These are phyloP conservation scores for Eira barbara DNA, from an alignment of 2,113 vertebrate genomes.

Conservation along the genomic window DNA sequence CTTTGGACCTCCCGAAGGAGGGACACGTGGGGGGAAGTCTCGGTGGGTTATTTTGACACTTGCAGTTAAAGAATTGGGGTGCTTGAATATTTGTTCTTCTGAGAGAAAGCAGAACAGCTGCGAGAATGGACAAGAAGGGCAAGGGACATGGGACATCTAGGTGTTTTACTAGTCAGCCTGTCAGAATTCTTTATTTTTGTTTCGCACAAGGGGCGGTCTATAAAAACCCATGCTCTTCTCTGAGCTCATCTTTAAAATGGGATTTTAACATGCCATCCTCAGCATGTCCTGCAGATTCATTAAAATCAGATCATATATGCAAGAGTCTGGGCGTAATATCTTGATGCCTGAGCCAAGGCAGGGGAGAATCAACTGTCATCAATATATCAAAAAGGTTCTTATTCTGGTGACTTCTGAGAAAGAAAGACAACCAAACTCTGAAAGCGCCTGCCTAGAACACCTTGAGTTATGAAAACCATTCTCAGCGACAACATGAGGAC, in stretches of 20 bases:
- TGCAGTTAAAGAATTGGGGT: not conserved
- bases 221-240: not conserved
- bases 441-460: not conserved
- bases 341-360: too few relatives aligned
- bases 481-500: not conserved
- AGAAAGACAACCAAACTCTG: not conserved
- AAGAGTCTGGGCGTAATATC: not conserved
- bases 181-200: not conserved
- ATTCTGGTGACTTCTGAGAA: not conserved
- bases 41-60: not conserved
- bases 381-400: not conserved
- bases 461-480: not conserved
- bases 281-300: not conserved
- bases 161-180: not conserved
- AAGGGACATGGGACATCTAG: not conserved
- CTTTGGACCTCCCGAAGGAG: not conserved
- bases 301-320: not conserved
- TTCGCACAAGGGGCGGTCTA: too few relatives aligned
- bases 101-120: not conserved
- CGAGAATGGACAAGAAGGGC: not conserved
- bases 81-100: constrained; percentile 50
- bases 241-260: not conserved
- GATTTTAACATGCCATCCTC: not conserved
- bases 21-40: not conserved
- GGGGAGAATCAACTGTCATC: accelerated